Evolutionary conservation across 2,888 invertebrate genomes (phyloP).

Genomic region (Chrysopilus asiliformis): DNA sequence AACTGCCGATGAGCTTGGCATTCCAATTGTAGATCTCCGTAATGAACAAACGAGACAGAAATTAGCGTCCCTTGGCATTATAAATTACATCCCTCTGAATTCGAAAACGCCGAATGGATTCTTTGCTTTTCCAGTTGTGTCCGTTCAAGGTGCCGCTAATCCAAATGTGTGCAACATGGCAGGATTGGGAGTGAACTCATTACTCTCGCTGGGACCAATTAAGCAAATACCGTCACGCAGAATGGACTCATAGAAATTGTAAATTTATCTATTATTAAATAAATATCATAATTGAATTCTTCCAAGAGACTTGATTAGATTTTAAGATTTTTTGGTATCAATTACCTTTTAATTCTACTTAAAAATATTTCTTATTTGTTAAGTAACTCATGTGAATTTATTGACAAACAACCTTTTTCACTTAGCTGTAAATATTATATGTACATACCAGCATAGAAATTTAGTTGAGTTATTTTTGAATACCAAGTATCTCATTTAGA

Average conservation of each 20-base stretch:
- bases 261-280: neutral
- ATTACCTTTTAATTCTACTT: too few species aligned
- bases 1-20: slow-evolving; percentile 46
- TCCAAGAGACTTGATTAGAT: neutral
- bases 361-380: too few species aligned
- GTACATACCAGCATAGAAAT: too few species aligned
- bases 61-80: slow-evolving; percentile 52
- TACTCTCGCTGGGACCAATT: slow-evolving; percentile 58
- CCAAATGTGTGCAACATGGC: slow-evolving; percentile 44
- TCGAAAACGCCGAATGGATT: slow-evolving; percentile 45
- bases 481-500: too few species aligned
- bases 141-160: slow-evolving; percentile 49
- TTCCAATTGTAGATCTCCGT: slow-evolving; percentile 60
- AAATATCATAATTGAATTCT: neutral
- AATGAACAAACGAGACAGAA: slow-evolving; percentile 51
- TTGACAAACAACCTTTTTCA: too few species aligned
- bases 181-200: slow-evolving; percentile 54
- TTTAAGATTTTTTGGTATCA: neutral
- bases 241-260: slow-evolving; percentile 5
- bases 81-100: slow-evolving; percentile 59
- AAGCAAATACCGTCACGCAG: slow-evolving; percentile 39
- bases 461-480: too few species aligned
- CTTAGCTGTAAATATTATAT: too few species aligned
- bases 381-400: too few species aligned
- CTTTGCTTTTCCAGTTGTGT: slow-evolving; percentile 58